These are phyloP conservation scores for Zapus hudsonius DNA, from an alignment of 2,113 vertebrate genomes.

Conservation along the genomic window DNA sequence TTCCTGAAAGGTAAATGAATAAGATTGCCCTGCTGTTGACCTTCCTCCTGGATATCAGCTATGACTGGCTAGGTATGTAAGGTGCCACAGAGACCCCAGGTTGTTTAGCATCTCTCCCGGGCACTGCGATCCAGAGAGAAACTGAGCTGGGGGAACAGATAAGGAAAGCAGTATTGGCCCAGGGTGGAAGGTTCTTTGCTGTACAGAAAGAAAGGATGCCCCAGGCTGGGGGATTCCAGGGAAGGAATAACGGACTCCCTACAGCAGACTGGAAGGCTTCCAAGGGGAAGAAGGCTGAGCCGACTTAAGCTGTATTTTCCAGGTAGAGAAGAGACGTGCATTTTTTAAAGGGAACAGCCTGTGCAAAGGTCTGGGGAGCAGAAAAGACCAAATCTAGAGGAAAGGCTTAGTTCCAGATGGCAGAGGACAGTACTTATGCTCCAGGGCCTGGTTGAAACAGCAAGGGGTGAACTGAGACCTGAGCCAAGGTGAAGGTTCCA, in stretches of 20 bases:
- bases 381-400: not conserved
- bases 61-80: not conserved
- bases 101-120: not conserved
- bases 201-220: not conserved
- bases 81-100: not conserved
- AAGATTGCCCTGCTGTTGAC: not conserved
- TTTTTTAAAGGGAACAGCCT: not conserved
- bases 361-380: not conserved
- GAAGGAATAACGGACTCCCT: not conserved
- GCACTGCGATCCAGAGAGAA: not conserved
- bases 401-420: not conserved
- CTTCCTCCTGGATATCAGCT: not conserved
- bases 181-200: not conserved
- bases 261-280: not conserved
- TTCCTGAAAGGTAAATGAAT: conserved; percentile 6
- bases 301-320: not conserved
- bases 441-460: no score
- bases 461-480: not conserved
- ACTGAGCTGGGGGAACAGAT: not conserved
- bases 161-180: not conserved
- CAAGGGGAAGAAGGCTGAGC: not conserved
- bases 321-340: not conserved
- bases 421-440: not conserved
- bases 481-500: not conserved
- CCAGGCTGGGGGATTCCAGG: not conserved